Evolutionary conservation across 2,797 vertebrate species (phyloP).

Genomic region (Sus cebifrons): DNA sequence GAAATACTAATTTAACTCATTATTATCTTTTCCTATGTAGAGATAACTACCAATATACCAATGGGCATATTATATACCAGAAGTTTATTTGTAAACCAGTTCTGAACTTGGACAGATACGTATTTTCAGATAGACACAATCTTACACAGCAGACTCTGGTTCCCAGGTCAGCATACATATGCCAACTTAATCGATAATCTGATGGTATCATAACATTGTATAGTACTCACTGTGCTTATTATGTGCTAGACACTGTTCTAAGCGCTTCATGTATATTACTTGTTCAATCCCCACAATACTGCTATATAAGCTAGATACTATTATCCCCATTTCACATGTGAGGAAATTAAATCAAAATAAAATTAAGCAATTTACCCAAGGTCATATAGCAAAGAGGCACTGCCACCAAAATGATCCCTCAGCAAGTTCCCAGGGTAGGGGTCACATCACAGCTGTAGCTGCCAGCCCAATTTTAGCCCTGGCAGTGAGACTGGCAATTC

Average conservation of each 20-base stretch:
- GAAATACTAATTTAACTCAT: background rate
- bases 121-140: slow-evolving; percentile 19
- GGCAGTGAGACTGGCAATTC: background rate
- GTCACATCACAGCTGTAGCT: too few species aligned
- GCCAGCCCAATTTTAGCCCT: background rate
- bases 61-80: background rate
- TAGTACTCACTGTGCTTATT: background rate
- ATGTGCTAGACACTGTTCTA: background rate
- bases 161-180: background rate
- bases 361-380: slow-evolving; percentile 9
- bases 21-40: background rate
- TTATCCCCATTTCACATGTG: background rate
- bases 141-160: background rate
- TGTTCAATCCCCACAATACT: slow-evolving; percentile 1
- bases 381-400: background rate
- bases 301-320: background rate
- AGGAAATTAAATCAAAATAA: slow-evolving; percentile 45
- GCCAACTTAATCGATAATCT: background rate
- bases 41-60: background rate
- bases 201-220: background rate
- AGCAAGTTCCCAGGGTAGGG: too few species aligned
- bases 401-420: background rate
- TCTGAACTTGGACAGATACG: slow-evolving; percentile 43
- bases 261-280: background rate
- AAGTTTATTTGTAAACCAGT: slow-evolving; percentile 35